Evolutionary conservation across 1,140 invertebrate genomes (phyloP), one percentile per base, ranked within the genome.

Genomic region (Pseudomyrmex concolor): DNA sequence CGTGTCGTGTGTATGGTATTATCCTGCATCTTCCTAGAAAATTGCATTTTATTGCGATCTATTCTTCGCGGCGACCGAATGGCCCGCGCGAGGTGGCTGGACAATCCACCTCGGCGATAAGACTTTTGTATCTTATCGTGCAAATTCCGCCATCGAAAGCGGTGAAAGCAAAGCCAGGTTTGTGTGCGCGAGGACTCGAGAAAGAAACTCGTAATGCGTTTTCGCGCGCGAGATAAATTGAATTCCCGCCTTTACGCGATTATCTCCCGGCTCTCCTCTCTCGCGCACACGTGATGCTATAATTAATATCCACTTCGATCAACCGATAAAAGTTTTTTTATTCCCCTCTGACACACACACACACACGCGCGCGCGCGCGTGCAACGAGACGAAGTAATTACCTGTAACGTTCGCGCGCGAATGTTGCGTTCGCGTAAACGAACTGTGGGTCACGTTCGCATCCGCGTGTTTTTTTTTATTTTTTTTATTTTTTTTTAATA

Each of bases 11-110:
- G 4, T 34, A 34, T 66, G n/a, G n/a, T n/a, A n/a, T n/a, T 67
- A 87, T 86, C 45, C 86, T 84, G 86, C 50, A 71, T 73, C 80
- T 73, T 87, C 81, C 60, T 87, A 84, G 85, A 80, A 80, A 71
- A 80, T 80, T 80, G 76, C 66, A 71, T 70, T 54, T 54, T 78
- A 78, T 78, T 70, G 64, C 76, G 57, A 54, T 59, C 74, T 77
- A 77, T 77, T 77, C 66, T 80, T 80, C 76, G 43, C 54, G 54
- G 64, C 54, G 55, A 80, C 22, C 66, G 54, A 70, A 55, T 51
- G 17, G 64, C 50, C 63, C 83, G 81, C 70, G 71, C 48, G 55
- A 13, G 10, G 15, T 57, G 22, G 51, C 51, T 76, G 59, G 22
- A 78, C 66, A 67, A 72, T 66, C 25, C 59, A 34, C n/a, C n/a